Conservation (phyloP, 2,888 invertebrate genomes). For the Trichopoda pennipes region DNA sequence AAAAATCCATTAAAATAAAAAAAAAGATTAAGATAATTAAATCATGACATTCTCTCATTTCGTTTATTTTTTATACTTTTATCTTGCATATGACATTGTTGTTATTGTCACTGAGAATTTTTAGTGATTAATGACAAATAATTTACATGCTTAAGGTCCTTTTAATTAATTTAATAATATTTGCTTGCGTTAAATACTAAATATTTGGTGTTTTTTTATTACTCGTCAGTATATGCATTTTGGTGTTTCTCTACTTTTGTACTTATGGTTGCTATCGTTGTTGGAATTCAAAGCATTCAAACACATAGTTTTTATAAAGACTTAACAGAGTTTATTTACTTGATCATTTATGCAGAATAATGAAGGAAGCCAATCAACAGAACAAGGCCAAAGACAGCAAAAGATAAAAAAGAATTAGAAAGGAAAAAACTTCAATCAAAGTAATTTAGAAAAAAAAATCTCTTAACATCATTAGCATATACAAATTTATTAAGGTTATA, state of each 20-base stretch:
- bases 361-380: conserved; percentile 64
- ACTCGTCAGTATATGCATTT: neutral
- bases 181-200: neutral
- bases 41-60: neutral
- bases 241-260: neutral
- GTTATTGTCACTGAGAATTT: neutral
- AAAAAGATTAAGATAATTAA: neutral
- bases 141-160: neutral
- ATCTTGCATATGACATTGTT: neutral
- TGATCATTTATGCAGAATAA: conserved; percentile 66
- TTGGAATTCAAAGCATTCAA: conserved; percentile 42
- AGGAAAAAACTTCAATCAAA: conserved; percentile 65
- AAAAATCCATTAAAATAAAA: neutral
- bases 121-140: neutral
- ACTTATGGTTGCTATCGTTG: conserved; percentile 23
- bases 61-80: neutral
- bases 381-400: conserved; percentile 35
- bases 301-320: conserved; percentile 45
- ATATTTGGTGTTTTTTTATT: neutral
- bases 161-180: neutral
- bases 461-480: conserved; percentile 8
- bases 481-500: neutral
- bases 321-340: conserved; percentile 64
- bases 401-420: conserved; percentile 13
- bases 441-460: conserved; percentile 48